A percentile compares a stretch with the other conserved stretches of the same genome.
These are phyloP conservation scores for Hippocampus kuda DNA, from an alignment of 2,797 vertebrate genomes.

Conservation along the genomic window DNA sequence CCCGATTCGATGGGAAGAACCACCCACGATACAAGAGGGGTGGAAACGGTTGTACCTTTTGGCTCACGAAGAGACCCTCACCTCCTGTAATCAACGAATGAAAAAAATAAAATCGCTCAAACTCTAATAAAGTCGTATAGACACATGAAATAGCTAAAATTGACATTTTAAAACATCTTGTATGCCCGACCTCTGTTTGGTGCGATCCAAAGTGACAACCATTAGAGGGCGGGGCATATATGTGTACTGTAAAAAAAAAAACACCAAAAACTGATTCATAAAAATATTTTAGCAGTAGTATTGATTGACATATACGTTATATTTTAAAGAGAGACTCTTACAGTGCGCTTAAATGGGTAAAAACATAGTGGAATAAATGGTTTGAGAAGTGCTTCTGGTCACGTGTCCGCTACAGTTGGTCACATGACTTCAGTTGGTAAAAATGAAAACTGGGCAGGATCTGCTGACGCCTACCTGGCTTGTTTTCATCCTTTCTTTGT, in stretches of 20 bases:
- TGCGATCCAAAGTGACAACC: conserved; percentile 39
- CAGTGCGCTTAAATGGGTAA: not conserved
- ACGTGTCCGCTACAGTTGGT: conserved; percentile 34
- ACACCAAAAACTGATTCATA: not conserved
- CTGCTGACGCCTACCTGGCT: conserved; percentile 23
- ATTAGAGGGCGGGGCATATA: conserved; percentile 19
- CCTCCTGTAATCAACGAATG: conserved; percentile 9
- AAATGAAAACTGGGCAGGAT: conserved; percentile 57
- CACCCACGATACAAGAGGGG: conserved; percentile 26
- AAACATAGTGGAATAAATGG: not conserved
- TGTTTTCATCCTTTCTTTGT: conserved; percentile 41
- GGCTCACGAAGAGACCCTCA: conserved; percentile 8
- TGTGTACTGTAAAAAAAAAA: not conserved
- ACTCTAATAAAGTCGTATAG: not conserved
- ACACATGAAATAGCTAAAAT: conserved; percentile 2
- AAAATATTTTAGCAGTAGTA: not conserved
- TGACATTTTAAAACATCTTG: not conserved
- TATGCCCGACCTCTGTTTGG: conserved; percentile 17
- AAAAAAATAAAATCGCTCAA: not conserved
- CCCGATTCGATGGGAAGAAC: conserved; percentile 33
- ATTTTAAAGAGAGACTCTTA: not conserved
- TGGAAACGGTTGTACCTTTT: conserved; percentile 29
- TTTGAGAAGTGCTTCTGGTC: conserved; percentile 34
- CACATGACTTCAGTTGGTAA: conserved; percentile 54
- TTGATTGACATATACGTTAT: not conserved